Evolutionary conservation across 1,140 invertebrate species (phyloP), one percentile per base, ranked within the genome.

Genomic region (Bombus cullumanus): DNA sequence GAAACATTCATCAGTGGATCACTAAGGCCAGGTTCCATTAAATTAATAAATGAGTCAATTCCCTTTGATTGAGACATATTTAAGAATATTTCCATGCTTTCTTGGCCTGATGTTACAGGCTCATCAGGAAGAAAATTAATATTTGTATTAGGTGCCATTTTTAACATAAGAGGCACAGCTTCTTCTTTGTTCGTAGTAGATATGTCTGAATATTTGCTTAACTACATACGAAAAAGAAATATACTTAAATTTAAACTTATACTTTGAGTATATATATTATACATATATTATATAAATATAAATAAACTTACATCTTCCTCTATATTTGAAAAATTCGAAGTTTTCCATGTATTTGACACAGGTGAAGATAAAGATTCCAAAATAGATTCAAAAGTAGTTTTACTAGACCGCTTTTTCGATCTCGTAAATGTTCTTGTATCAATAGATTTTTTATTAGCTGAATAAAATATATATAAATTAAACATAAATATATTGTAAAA

Each of bases 371-470:
- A 86, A 77, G 92, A 91, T 89, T 95, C 94, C n/a, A 92, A 92
- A 78, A 93, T 94, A 78, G 93, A 92, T 82, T 95, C 95, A 68
- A 95, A 94, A 86, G 92, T 94, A 47, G 92, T 91, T 72, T 93
- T 91, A 47, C 68, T 92, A 28, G 91, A 91, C 28, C 92, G 91
- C 88, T 94, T 95, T 87, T 96, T 96, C 10, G 95, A 93, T 86
- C 95, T 93, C 22, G 95, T 96, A 88, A 96, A 96, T 73, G 95
- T 96, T 86, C 95, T 92, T 5, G 95, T 95, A 83, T 96, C 95
- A 25, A 96, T 92, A 73, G 78, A 90, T 91, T 91, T 94, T 86
- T 80, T 92, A 53, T 86, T 92, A 74, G 72, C 92, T 92, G 39
- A n/a, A 85, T 28, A 64, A 37, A 86, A 34, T 41, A 74, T 62